Evolutionary conservation across 1,140 invertebrate species (phyloP), one percentile per base, ranked within the genome.

Genomic region (Anastrepha obliqua): DNA sequence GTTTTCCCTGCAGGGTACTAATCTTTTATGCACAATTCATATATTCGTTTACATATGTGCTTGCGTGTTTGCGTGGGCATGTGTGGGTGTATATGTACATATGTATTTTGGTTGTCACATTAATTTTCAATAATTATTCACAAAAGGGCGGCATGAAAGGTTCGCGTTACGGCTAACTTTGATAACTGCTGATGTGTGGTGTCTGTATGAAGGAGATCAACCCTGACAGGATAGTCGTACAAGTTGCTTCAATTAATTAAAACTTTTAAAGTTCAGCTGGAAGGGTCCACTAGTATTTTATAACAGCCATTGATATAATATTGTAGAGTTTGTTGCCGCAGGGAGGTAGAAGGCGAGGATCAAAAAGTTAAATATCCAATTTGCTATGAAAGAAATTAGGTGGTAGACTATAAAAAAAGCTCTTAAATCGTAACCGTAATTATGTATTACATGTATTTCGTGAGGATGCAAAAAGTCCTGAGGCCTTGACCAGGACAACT

Each of bases 211-310:
- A 11, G 39, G 17, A 74, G 39, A 67, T 39, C 42, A 74, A 74
- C 39, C 13, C 67, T 74, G 42, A 17, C 39, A 17, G 67, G 67
- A 74, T 74, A 74, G 44, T 9, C 42, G 67, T 42, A 74, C 44
- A 42, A 44, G 6, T n/a, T 17, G 39, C 67, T 17, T 74, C 39
- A 74, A 74, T 74, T 74, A 74, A 74, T 74, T 74, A 74, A 74
- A 74, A 74, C 67, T 74, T 74, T 62, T 47, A 74, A 74, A 74
- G 29, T 74, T 74, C 15, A 44, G 67, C 67, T 13, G 39, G 39
- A 47, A 47, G 13, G 67, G 67, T 44, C 67, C 11, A 11, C 2
- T 55, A 55, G 11, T 8, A 11, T 55, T 55, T 11, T 55, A 29
- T 29, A 29, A 29, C 29, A 29, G 29, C 29, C 29, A 1, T 29